These are phyloP conservation scores for Apis dorsata DNA, from an alignment of 1,140 invertebrate species.

Conservation along the genomic window DNA sequence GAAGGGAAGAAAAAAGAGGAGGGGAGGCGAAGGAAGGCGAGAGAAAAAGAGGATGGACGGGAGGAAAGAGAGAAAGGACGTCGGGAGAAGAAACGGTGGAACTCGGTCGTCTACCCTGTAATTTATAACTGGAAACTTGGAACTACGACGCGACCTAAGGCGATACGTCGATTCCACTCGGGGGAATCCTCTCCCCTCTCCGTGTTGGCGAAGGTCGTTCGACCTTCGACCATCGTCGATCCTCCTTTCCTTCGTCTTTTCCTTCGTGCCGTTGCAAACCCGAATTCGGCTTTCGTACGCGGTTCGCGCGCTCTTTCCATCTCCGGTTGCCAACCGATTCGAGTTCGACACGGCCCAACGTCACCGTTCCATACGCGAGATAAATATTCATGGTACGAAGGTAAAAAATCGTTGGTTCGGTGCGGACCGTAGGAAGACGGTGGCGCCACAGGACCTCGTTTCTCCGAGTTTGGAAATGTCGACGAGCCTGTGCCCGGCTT, in stretches of 20 bases:
- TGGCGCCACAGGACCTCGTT: background rate
- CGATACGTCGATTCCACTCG: slow-evolving; percentile 65
- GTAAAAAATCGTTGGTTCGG: slow-evolving; percentile 5
- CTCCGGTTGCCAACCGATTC: background rate
- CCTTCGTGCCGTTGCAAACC: no score
- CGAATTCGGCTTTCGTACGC: background rate
- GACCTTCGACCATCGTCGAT: slow-evolving; percentile 65
- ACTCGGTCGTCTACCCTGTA: slow-evolving; percentile 68
- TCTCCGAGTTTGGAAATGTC: slow-evolving; percentile 35
- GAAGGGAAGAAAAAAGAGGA: slow-evolving; percentile 30
- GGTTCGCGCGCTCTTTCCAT: slow-evolving; percentile 6
- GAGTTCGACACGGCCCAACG: slow-evolving; percentile 18
- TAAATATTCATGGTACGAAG: slow-evolving; percentile 17
- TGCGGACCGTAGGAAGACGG: background rate
- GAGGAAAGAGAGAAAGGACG: slow-evolving; percentile 14
- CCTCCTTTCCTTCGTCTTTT: background rate
- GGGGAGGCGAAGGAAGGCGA: background rate
- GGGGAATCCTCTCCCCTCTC: slow-evolving; percentile 53
- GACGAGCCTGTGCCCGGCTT: slow-evolving; percentile 6
- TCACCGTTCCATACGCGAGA: slow-evolving; percentile 13
- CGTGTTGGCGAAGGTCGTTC: slow-evolving; percentile 63
- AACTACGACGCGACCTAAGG: slow-evolving; percentile 67
- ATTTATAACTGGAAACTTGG: slow-evolving; percentile 70
- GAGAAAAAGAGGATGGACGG: slow-evolving; percentile 30
- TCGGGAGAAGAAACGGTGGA: slow-evolving; percentile 53